Conservation (phyloP, 1,140 invertebrate species). For the Pseudomyrmex dendroicus region DNA sequence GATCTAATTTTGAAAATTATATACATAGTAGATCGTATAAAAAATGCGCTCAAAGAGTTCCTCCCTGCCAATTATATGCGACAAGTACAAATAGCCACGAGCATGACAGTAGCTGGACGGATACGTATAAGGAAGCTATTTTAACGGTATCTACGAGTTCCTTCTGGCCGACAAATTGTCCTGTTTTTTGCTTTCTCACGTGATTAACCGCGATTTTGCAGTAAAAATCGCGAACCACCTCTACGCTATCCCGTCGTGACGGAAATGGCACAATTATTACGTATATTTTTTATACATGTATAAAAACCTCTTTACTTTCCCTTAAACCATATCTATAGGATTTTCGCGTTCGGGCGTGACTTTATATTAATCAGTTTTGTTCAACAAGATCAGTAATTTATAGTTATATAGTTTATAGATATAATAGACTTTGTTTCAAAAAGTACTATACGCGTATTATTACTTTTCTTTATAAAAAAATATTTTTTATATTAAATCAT, state of each 20-base stretch:
- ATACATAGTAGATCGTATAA: constrained; percentile 12
- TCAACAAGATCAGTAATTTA: background rate
- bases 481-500: too few species aligned
- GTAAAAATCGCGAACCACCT: constrained; percentile 42
- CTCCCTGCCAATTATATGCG: constrained; percentile 45
- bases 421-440: background rate
- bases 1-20: background rate
- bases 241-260: constrained; percentile 5
- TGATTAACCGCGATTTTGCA: constrained; percentile 47
- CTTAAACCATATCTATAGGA: constrained; percentile 1
- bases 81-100: constrained; percentile 54
- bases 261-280: background rate
- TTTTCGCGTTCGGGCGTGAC: background rate
- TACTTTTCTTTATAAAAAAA: too few species aligned
- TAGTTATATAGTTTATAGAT: background rate
- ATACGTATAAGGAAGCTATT: constrained; percentile 51
- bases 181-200: constrained; percentile 49
- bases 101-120: constrained; percentile 49
- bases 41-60: constrained; percentile 13
- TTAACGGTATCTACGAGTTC: constrained; percentile 53
- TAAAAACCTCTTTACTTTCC: too few species aligned
- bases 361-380: background rate
- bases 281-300: too few species aligned
- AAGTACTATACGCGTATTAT: too few species aligned
- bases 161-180: constrained; percentile 53